Conservation (phyloP, 1,140 invertebrate genomes). For the Drosophila melanogaster region Release_6_plus_ISO1_MT NC_004354.4:15202501-15203000, state of each 20-base stretch:
- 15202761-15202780: background rate
- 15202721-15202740: constrained; percentile 26
- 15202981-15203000: too few relatives aligned
- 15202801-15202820: constrained; percentile 17
- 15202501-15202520: constrained; percentile 63
- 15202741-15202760: constrained; percentile 24
- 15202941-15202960: too few relatives aligned
- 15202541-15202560: constrained; percentile 55
- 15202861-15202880: too few relatives aligned
- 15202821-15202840: constrained; percentile 19
- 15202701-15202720: constrained; percentile 48
- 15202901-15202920: too few relatives aligned
- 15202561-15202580: background rate
- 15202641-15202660: constrained; percentile 54
- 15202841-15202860: background rate
- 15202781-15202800: constrained; percentile 26
- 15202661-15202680: constrained; percentile 48
- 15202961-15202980: too few relatives aligned
- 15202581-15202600: background rate
- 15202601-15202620: background rate
- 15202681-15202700: constrained; percentile 65
- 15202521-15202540: constrained; percentile 78
- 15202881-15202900: too few relatives aligned
- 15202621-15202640: constrained; percentile 67
- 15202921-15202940: too few relatives aligned